These are phyloP conservation scores for Drosophila peninsularis DNA, from an alignment of 2,888 invertebrate genomes.

Conservation along the genomic window DNA sequence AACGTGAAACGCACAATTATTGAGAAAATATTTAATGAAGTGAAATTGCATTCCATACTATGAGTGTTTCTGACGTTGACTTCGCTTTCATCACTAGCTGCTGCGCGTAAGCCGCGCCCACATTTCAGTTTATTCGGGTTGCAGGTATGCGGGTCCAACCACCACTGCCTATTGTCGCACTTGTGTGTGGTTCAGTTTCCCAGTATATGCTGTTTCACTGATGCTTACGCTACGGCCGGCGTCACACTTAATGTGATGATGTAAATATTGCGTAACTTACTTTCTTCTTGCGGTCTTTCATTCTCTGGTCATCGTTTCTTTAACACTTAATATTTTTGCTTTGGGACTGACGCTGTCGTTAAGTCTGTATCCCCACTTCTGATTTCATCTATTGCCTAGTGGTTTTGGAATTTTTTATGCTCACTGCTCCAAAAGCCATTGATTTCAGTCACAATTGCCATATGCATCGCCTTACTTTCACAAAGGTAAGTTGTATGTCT, in stretches of 20 bases:
- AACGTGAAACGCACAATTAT: constrained; percentile 61
- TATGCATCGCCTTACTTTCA: constrained; percentile 51
- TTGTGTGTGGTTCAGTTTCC: constrained; percentile 1
- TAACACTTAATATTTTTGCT: constrained; percentile 41
- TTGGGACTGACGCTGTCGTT: constrained; percentile 4
- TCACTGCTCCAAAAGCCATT: constrained; percentile 58
- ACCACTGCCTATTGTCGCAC: neutral
- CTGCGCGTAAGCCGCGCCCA: constrained; percentile 63
- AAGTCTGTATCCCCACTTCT: constrained; percentile 42
- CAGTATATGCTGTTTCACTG: neutral
- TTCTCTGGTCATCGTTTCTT: constrained; percentile 54
- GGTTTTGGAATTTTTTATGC: constrained; percentile 58
- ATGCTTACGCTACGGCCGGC: constrained; percentile 1
- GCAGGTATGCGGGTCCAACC: constrained; percentile 56
- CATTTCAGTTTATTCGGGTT: constrained; percentile 37
- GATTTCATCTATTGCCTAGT: constrained; percentile 25
- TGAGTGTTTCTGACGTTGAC: constrained; percentile 44
- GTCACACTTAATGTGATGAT: constrained; percentile 55
- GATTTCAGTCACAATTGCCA: constrained; percentile 60
- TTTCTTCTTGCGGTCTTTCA: constrained; percentile 65
- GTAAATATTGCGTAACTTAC: constrained; percentile 70
- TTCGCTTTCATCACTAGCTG: constrained; percentile 38
- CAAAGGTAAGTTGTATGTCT: constrained; percentile 16
- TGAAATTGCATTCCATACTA: constrained; percentile 80
- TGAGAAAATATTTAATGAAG: constrained; percentile 79